phyloP scores from a whole-genome alignment of 2,797 vertebrate species.

The Tachyglossus aculeatus region DNA sequence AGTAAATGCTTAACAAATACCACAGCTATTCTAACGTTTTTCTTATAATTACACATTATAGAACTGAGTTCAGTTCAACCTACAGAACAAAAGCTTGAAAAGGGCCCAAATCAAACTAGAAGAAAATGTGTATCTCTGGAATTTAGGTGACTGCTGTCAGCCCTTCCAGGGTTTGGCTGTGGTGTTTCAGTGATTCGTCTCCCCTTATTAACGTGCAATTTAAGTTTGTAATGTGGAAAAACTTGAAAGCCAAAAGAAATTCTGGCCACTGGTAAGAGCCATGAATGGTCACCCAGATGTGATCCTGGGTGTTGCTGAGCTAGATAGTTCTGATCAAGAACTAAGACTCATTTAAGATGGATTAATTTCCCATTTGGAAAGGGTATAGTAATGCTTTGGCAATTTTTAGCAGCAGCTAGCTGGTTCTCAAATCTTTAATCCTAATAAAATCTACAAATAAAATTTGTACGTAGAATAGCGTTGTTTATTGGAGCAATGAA shows the following conservation, averaged over 20 bases:
- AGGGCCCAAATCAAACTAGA: too few species aligned
- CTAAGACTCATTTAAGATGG: not conserved
- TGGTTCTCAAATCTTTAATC: not conserved
- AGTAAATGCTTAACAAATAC: too few species aligned
- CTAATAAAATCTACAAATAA: too few species aligned
- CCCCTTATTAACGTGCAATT: conserved; percentile 14
- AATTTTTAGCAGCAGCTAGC: not conserved
- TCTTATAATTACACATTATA: too few species aligned
- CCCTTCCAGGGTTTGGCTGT: not conserved
- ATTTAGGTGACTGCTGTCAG: too few species aligned
- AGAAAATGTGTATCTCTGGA: too few species aligned
- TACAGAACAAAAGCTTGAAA: too few species aligned
- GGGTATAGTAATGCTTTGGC: not conserved
- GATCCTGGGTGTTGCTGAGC: not conserved
- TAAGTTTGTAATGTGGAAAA: conserved; percentile 17
- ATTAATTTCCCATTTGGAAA: not conserved
- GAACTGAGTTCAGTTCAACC: too few species aligned
- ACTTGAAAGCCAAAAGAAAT: conserved; percentile 5
- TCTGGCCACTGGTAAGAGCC: not conserved
- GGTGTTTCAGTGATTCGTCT: conserved; percentile 38
- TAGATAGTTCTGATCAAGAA: not conserved
- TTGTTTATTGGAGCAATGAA: too few species aligned
- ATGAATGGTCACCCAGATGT: not conserved
- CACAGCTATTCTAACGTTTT: too few species aligned
- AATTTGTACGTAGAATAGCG: too few species aligned